phyloP scores from a whole-genome alignment of 2,888 invertebrate genomes.

The Conistra vaccinii region DNA sequence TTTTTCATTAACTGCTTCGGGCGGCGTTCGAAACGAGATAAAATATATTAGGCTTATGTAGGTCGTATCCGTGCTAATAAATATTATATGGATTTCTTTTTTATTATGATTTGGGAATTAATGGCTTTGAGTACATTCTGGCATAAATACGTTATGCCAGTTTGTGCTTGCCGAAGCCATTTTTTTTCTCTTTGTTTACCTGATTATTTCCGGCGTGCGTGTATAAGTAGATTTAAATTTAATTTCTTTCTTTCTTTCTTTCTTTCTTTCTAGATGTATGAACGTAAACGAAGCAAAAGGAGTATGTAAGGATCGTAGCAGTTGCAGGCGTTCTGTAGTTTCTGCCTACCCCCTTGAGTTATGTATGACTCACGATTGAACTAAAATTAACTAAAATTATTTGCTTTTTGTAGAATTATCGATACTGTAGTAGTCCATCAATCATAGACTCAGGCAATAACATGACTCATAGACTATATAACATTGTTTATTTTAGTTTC shows the following conservation, averaged over 20 bases:
- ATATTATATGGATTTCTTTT: conserved; percentile 45
- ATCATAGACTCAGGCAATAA: neutral
- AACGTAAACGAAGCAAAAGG: no score
- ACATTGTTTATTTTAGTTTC: neutral
- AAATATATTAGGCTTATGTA: conserved; percentile 56
- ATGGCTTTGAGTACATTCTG: neutral
- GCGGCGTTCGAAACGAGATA: conserved; percentile 53
- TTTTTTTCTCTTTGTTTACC: no score
- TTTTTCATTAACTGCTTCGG: conserved; percentile 61
- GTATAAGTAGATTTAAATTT: no score
- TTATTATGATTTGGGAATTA: conserved; percentile 43
- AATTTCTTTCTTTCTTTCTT: no score
- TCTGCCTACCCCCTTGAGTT: no score
- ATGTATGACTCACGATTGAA: neutral
- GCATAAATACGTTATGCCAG: neutral
- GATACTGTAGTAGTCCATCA: neutral
- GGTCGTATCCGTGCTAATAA: conserved; percentile 52
- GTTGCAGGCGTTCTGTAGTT: no score
- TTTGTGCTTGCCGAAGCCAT: no score
- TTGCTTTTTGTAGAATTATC: neutral
- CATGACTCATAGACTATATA: neutral
- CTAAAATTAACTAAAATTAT: no score
- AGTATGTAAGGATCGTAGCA: no score
- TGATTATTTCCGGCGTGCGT: no score
- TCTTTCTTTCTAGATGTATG: no score